phyloP scores from a whole-genome alignment of 2,888 invertebrate genomes.

The Dendrolimus pini region DNA sequence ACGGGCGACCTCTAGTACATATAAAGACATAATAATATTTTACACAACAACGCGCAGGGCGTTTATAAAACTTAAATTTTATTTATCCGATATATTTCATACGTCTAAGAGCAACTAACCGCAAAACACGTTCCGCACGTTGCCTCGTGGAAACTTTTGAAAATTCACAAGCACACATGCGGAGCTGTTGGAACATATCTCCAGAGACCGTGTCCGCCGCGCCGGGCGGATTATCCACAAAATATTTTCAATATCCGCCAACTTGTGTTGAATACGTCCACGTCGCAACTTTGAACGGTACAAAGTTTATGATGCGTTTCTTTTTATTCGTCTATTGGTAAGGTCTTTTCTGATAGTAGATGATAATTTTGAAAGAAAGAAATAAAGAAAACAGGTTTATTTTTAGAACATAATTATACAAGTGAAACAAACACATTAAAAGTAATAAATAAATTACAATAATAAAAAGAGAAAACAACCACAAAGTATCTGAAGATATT shows the following conservation, averaged over 20 bases:
- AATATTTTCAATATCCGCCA: slow-evolving; percentile 57
- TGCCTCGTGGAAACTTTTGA: neutral
- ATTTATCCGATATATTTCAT: neutral
- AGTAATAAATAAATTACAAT: too few species aligned
- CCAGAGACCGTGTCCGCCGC: neutral
- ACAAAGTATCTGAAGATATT: too few species aligned
- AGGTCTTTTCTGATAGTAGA: neutral
- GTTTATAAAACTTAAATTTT: neutral
- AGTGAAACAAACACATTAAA: too few species aligned
- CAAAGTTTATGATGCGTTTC: neutral
- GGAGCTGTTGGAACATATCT: neutral
- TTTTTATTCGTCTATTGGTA: neutral
- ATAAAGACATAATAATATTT: too few species aligned
- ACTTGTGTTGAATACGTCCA: slow-evolving; percentile 18
- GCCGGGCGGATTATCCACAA: slow-evolving; percentile 35
- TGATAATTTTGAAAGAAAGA: too few species aligned
- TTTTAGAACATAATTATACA: too few species aligned
- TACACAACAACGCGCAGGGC: too few species aligned
- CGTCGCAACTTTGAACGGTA: slow-evolving; percentile 16
- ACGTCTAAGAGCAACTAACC: neutral
- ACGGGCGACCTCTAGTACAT: too few species aligned
- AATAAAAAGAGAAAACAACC: too few species aligned
- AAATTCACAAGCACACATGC: neutral
- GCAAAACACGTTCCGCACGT: neutral
- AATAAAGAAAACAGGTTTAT: too few species aligned